phyloP scores from a whole-genome alignment of 2,888 invertebrate genomes.

The Flexamia atlantica region DNA sequence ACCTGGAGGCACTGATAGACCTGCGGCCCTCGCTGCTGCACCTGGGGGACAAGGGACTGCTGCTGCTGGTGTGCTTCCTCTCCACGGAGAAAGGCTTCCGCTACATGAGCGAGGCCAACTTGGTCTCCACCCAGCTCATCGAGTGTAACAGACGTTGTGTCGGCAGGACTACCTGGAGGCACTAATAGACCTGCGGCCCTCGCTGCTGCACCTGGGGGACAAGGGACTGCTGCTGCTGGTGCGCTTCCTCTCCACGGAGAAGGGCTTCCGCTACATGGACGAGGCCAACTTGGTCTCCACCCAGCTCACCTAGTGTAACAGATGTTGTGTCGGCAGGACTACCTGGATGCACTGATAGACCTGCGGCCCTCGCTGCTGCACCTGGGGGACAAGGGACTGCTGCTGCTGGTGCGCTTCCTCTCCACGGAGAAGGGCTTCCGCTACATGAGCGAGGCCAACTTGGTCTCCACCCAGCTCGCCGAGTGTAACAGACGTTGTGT shows the following conservation, averaged over 20 bases:
- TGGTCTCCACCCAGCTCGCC: conserved; percentile 85
- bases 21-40: conserved; percentile 83
- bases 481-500: conserved; percentile 79
- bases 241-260: conserved; percentile 85
- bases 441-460: conserved; percentile 78
- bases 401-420: conserved; percentile 87
- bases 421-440: conserved; percentile 81
- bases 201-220: conserved; percentile 84
- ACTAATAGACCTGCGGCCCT: conserved; percentile 85
- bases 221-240: conserved; percentile 87
- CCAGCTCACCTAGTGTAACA: conserved; percentile 87
- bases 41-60: conserved; percentile 87
- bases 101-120: too few relatives aligned
- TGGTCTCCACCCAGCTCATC: too few relatives aligned
- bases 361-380: conserved; percentile 83
- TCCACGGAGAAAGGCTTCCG: conserved; percentile 82
- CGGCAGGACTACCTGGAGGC: conserved; percentile 84
- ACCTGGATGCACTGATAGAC: conserved; percentile 86
- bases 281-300: conserved; percentile 83
- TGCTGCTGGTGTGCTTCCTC: conserved; percentile 87
- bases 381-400: conserved; percentile 87
- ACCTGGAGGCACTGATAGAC: conserved; percentile 86
- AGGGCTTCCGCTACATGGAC: conserved; percentile 77
- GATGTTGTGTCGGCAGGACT: conserved; percentile 76
- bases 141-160: too few relatives aligned